Evolutionary conservation across 2,888 invertebrate species (phyloP), one percentile per base, ranked within the genome.

Genomic region (Eueremaeus valkanovi): DNA sequence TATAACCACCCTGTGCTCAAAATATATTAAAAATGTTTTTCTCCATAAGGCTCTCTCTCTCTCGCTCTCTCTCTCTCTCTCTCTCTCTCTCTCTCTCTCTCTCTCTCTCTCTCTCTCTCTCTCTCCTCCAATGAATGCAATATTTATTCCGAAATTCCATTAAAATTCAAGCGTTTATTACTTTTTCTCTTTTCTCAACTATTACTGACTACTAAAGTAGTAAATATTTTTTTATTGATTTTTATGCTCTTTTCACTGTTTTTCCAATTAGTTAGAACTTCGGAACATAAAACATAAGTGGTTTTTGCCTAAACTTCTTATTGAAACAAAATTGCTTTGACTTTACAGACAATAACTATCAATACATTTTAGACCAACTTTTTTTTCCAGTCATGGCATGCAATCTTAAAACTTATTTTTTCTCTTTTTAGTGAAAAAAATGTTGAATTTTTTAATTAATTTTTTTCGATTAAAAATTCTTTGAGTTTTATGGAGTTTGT

Each of bases 181-280:
- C 55, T 55, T 55, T 49, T 55, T 27, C 45, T 45, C n/a, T 45
- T 11, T 45, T 11, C 45, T 45, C 9, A 55, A 55, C 55, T 55
- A 24, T 55, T 55, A 55, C 55, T 16, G 18, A 45, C 45, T 55
- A 24, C 24, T 55, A 8, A 42, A 55, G 55, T 55, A 55, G 55
- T 55, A 55, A 55, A 55, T 55, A 55, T 55, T 55, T n/a, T n/a
- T 55, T 55, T 55, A 55, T 55, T 55, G 55, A 55, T 45, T 55
- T 49, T 55, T 55, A 55, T 55, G 55, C 55, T 55, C 55, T 55
- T 55, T 55, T 11, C 21, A 5, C 27, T 21, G 55, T 55, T n/a
- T 55, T 55, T 55, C 55, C 55, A 55, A 55, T 55, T 55, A 55
- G 55, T 55, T 55, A 55, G 55, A 16, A 8, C 27, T 24, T n/a